These are phyloP conservation scores for Antennarius striatus DNA, from an alignment of 2,113 vertebrate genomes.

Conservation along the genomic window DNA sequence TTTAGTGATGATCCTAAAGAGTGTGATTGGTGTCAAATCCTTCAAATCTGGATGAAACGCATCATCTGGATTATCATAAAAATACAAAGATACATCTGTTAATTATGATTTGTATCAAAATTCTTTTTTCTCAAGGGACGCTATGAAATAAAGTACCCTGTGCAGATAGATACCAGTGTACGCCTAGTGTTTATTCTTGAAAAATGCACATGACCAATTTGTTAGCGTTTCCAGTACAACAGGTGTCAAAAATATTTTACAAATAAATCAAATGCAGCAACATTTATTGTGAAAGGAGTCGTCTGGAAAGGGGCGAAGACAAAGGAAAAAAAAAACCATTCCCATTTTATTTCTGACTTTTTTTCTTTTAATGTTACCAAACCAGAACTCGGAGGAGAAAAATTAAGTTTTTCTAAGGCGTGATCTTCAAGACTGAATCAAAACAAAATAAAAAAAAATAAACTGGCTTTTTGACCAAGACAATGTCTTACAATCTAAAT, in stretches of 20 bases:
- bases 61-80: conserved; percentile 77
- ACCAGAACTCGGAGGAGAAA: conserved; percentile 80
- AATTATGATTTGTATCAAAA: conserved; percentile 79
- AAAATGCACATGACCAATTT: conserved; percentile 76
- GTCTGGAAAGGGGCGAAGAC: conserved; percentile 57
- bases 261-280: conserved; percentile 86
- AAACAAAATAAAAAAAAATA: conserved; percentile 85
- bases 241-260: conserved; percentile 84
- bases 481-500: conserved; percentile 87
- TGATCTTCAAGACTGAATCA: conserved; percentile 83
- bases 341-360: conserved; percentile 31
- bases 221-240: conserved; percentile 83
- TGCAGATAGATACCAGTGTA: conserved; percentile 81
- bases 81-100: conserved; percentile 82
- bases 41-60: conserved; percentile 71
- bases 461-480: conserved; percentile 86
- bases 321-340: conserved; percentile 37
- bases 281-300: conserved; percentile 65
- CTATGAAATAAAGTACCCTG: conserved; percentile 84
- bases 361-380: conserved; percentile 75
- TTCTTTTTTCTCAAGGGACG: conserved; percentile 63
- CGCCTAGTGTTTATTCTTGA: conserved; percentile 73
- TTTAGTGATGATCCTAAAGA: conserved; percentile 56
- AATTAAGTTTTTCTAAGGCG: conserved; percentile 86
- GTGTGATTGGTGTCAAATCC: conserved; percentile 72